Conservation (phyloP, 2,113 vertebrate genomes). For the Aspiorhynchus laticeps region DNA sequence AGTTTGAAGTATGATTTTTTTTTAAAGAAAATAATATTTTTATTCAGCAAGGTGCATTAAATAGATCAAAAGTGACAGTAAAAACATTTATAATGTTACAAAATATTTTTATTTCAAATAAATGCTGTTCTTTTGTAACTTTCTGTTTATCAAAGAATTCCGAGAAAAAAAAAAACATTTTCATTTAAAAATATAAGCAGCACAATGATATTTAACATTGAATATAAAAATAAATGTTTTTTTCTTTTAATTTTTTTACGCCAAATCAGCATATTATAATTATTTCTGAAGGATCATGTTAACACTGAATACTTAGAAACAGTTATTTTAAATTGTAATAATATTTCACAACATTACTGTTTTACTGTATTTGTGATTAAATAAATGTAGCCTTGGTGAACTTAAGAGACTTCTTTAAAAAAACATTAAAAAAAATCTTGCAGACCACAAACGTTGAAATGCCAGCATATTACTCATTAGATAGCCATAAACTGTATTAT, state of each 20-base stretch:
- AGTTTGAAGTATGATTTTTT: no score
- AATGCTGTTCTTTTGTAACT: neutral
- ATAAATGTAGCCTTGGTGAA: neutral
- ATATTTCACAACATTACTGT: neutral
- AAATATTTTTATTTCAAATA: neutral
- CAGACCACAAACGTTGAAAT: neutral
- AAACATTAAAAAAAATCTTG: neutral
- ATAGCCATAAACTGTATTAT: neutral
- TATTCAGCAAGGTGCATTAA: no score
- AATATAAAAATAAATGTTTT: no score
- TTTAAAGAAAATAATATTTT: no score
- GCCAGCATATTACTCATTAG: neutral
- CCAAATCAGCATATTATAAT: neutral
- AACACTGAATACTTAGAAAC: neutral
- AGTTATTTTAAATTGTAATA: neutral
- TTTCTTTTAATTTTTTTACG: no score
- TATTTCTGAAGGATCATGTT: neutral
- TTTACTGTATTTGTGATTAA: neutral
- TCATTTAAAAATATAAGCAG: neutral
- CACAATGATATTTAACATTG: neutral
- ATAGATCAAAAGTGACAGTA: neutral
- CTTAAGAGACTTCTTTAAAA: neutral
- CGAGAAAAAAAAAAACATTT: neutral
- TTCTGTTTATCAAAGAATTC: neutral
- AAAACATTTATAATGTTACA: neutral